These are phyloP conservation scores for Choreutis nemorana DNA, from an alignment of 2,888 invertebrate genomes.

Conservation along the genomic window DNA sequence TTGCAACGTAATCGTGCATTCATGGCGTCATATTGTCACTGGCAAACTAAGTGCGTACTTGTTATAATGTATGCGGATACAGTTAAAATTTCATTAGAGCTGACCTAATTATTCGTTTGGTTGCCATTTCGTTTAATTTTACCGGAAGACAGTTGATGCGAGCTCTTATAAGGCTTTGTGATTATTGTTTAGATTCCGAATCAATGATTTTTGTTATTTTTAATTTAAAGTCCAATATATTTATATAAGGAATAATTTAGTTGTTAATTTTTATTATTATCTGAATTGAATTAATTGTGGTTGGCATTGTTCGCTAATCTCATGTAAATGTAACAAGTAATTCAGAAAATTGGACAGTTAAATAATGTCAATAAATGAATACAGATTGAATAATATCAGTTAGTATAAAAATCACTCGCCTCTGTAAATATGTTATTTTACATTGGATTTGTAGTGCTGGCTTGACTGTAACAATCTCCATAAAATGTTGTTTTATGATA, in stretches of 20 bases:
- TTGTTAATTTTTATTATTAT: conserved; percentile 26
- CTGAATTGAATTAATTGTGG: conserved; percentile 20
- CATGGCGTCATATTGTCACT: too few relatives aligned
- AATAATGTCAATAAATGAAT: conserved; percentile 2
- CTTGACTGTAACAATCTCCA: too few relatives aligned
- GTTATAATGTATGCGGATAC: too few relatives aligned
- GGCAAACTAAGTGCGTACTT: too few relatives aligned
- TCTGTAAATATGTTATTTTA: conserved; percentile 43
- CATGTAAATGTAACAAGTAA: too few relatives aligned
- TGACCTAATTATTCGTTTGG: too few relatives aligned
- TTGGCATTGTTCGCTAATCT: too few relatives aligned
- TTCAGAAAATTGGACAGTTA: background rate
- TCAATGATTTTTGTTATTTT: conserved; percentile 45
- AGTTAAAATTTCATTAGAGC: too few relatives aligned
- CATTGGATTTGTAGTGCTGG: conserved; percentile 37
- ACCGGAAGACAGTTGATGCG: conserved; percentile 24
- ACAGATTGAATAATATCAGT: too few relatives aligned
- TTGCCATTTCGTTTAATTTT: conserved; percentile 30
- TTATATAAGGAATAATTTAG: conserved; percentile 37
- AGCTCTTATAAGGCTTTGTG: conserved; percentile 43
- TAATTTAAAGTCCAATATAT: conserved; percentile 37
- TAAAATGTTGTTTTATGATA: conserved; percentile 7
- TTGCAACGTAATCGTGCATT: too few relatives aligned
- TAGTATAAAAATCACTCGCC: too few relatives aligned
- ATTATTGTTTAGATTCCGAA: conserved; percentile 51